phyloP scores from a whole-genome alignment of 2,888 invertebrate genomes.

The Caenorhabditis sp. region DNA sequence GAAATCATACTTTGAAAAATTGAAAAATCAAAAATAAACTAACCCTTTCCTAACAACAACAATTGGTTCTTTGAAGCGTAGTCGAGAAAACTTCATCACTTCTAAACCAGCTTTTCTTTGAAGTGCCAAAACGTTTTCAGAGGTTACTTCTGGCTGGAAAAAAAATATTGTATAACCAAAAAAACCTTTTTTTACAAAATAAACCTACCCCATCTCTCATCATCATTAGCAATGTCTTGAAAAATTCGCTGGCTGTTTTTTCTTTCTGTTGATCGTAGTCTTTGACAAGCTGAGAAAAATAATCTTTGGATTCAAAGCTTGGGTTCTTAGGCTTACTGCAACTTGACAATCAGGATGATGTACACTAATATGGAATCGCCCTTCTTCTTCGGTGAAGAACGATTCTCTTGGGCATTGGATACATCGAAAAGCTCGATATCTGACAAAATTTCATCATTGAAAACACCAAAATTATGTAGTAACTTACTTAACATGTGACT shows the following conservation, averaged over 20 bases:
- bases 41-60: slow-evolving; percentile 6
- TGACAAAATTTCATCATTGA: slow-evolving; percentile 6
- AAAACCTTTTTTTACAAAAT: too few species aligned
- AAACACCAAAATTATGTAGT: neutral
- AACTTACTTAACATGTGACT: slow-evolving; percentile 44
- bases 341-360: slow-evolving; percentile 16
- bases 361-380: slow-evolving; percentile 38
- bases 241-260: slow-evolving; percentile 1
- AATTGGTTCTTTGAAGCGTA: slow-evolving; percentile 25
- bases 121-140: slow-evolving; percentile 1
- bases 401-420: slow-evolving; percentile 43
- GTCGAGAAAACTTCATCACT: neutral
- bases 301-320: neutral
- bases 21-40: neutral
- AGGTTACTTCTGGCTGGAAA: slow-evolving; percentile 24
- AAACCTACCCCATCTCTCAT: slow-evolving; percentile 33
- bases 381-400: slow-evolving; percentile 49
- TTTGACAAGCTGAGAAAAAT: slow-evolving; percentile 18
- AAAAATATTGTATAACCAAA: neutral
- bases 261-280: slow-evolving; percentile 13
- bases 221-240: slow-evolving; percentile 24
- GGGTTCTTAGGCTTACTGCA: slow-evolving; percentile 3
- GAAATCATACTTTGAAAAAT: neutral
- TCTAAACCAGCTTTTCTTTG: slow-evolving; percentile 17
- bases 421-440: slow-evolving; percentile 46